phyloP scores from a whole-genome alignment of 2,888 invertebrate genomes.

The Metallyticus violacea region DNA sequence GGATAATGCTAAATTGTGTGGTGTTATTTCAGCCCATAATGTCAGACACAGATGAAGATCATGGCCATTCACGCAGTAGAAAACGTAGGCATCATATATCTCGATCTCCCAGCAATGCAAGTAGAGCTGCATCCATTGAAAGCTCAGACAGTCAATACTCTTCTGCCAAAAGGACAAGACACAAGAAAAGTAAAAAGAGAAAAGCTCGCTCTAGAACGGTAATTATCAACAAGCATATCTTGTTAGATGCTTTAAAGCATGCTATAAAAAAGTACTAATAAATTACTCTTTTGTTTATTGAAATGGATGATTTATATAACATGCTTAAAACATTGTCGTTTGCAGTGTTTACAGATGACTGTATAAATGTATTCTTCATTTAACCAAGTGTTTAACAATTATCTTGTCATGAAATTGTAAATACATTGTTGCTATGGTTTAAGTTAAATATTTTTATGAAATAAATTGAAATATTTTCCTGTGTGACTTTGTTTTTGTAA shows the following conservation, averaged over 20 bases:
- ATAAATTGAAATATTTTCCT: neutral
- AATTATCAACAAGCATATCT: constrained; percentile 37
- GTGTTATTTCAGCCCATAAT: neutral
- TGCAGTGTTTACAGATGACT: neutral
- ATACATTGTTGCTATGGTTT: neutral
- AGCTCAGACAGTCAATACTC: constrained; percentile 23
- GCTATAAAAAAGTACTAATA: neutral
- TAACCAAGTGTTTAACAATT: neutral
- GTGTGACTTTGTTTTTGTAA: no score
- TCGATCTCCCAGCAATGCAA: constrained; percentile 8
- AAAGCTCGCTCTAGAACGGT: constrained; percentile 49
- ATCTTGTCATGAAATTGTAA: neutral
- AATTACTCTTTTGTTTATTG: neutral
- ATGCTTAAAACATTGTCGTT: neutral
- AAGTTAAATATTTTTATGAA: neutral
- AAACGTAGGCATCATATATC: constrained; percentile 13
- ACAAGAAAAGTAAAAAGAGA: constrained; percentile 48
- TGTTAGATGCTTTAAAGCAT: neutral
- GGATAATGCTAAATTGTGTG: neutral
- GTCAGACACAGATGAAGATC: constrained; percentile 14
- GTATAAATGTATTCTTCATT: neutral
- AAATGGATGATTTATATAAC: neutral
- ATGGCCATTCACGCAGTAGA: constrained; percentile 6
- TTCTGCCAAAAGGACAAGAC: constrained; percentile 9
- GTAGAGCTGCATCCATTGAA: constrained; percentile 3